These are phyloP conservation scores for Mythimna vitellina DNA, from an alignment of 2,888 invertebrate genomes.

Conservation along the genomic window DNA sequence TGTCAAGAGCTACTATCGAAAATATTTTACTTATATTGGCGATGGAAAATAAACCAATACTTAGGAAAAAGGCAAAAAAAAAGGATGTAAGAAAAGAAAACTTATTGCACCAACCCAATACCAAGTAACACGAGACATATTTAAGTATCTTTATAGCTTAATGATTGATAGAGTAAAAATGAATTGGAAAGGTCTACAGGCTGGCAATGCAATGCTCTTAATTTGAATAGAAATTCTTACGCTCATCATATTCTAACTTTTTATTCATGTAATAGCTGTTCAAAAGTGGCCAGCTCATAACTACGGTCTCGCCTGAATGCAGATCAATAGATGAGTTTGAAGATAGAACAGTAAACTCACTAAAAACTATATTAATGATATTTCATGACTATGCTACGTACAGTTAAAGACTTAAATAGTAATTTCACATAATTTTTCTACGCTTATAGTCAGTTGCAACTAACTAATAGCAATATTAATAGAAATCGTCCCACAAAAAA, in stretches of 20 bases:
- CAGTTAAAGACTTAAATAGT: background rate
- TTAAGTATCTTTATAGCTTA: no score
- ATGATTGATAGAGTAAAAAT: no score
- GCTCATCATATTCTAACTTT: no score
- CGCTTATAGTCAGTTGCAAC: conserved; percentile 5
- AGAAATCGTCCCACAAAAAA: conserved; percentile 70
- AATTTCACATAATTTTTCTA: conserved; percentile 16
- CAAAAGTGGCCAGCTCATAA: background rate
- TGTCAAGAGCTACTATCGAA: no score
- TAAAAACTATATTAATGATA: background rate
- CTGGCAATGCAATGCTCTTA: background rate
- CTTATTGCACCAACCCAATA: no score
- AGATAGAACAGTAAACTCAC: background rate
- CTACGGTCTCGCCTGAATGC: background rate
- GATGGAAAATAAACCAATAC: no score
- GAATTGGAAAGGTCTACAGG: background rate
- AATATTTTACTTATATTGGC: no score
- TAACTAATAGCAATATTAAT: conserved; percentile 57
- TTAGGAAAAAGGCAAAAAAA: no score
- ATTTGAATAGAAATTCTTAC: background rate
- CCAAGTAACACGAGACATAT: no score
- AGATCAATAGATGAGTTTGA: background rate
- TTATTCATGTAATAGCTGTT: no score
- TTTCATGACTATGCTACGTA: background rate
- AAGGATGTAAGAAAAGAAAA: no score